Conservation (phyloP, 2,113 vertebrate genomes). For the Corythaixoides concolor region DNA sequence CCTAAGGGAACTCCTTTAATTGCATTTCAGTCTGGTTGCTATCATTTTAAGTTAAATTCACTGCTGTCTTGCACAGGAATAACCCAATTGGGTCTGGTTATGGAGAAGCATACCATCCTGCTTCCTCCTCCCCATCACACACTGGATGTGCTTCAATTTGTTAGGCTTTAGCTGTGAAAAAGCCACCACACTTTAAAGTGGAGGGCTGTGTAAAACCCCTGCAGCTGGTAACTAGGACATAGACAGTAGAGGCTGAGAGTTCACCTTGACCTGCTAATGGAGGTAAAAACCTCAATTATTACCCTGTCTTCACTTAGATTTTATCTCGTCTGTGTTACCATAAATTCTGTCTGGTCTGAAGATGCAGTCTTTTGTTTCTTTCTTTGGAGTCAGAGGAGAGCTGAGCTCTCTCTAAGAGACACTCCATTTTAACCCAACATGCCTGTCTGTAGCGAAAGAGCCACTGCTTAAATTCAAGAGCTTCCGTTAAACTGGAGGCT, state of each 20-base stretch:
- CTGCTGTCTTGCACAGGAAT: neutral
- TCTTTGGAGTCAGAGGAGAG: neutral
- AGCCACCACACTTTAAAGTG: neutral
- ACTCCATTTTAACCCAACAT: neutral
- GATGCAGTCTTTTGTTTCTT: neutral
- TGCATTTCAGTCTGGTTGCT: neutral
- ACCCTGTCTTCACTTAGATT: neutral
- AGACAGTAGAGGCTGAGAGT: neutral
- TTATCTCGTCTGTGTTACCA: fast-evolving
- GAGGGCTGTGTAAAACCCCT: neutral
- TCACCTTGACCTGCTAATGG: neutral
- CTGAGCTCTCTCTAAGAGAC: neutral
- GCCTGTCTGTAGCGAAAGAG: neutral
- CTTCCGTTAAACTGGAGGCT: neutral
- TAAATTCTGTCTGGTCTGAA: neutral
- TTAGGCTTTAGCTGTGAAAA: neutral
- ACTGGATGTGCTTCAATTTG: neutral
- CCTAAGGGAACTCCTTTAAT: conserved; percentile 20
- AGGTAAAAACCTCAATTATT: neutral
- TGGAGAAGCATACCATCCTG: neutral
- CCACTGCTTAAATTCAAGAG: neutral
- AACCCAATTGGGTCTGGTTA: neutral
- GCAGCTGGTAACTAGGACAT: neutral
- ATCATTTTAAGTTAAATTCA: conserved; percentile 23
- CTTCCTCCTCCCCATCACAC: neutral